Evolutionary conservation across 2,888 invertebrate species (phyloP).

Genomic region (Drosophila atroscutellata): DNA sequence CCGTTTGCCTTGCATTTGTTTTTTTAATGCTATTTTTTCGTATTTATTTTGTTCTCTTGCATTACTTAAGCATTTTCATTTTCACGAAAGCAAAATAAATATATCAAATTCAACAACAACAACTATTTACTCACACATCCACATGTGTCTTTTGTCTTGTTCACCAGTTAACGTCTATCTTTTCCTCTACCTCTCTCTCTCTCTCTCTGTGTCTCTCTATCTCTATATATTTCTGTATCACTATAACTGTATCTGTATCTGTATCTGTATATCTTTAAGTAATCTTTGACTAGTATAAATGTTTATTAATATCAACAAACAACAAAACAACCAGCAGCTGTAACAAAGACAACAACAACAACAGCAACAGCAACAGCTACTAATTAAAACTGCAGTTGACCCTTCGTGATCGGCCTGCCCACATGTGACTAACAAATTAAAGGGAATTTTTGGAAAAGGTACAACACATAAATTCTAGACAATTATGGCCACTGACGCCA

Average conservation of each 20-base stretch:
- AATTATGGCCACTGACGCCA: slow-evolving; percentile 81
- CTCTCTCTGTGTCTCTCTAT: slow-evolving; percentile 17
- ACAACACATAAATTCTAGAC: slow-evolving; percentile 80
- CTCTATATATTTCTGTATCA: slow-evolving; percentile 25
- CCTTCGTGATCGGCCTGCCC: slow-evolving; percentile 45
- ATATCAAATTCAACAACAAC: slow-evolving; percentile 53
- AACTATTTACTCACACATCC: slow-evolving; percentile 82
- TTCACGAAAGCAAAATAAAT: slow-evolving; percentile 60
- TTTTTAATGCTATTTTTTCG: slow-evolving; percentile 32
- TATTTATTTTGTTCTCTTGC: slow-evolving; percentile 26
- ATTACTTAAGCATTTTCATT: slow-evolving; percentile 56
- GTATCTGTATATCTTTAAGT: slow-evolving; percentile 53
- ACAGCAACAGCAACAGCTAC: slow-evolving; percentile 38
- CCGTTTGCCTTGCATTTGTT: slow-evolving; percentile 31
- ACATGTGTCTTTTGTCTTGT: slow-evolving; percentile 85
- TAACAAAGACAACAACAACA: slow-evolving; percentile 9
- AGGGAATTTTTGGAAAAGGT: slow-evolving; percentile 67
- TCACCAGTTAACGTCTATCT: slow-evolving; percentile 79
- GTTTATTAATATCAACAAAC: slow-evolving; percentile 69
- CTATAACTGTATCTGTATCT: slow-evolving; percentile 27
- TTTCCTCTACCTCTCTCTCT: slow-evolving; percentile 28
- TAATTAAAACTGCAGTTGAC: slow-evolving; percentile 70
- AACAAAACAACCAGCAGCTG: slow-evolving; percentile 20
- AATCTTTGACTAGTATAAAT: slow-evolving; percentile 62
- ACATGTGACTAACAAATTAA: slow-evolving; percentile 70